phyloP scores from a whole-genome alignment of 1,140 invertebrate species.

The Diprion similis region DNA sequence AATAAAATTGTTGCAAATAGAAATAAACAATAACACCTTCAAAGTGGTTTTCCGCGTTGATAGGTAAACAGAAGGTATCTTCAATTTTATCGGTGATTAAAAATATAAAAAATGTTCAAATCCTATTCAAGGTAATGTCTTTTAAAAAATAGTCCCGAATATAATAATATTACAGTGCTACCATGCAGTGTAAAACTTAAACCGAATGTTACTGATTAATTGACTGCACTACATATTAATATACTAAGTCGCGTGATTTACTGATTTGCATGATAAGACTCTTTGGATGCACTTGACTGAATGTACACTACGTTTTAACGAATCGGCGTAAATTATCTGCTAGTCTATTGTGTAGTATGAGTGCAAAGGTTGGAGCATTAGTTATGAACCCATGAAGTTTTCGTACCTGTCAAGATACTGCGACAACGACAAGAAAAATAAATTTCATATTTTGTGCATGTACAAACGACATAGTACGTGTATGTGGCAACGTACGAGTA shows the following conservation, averaged over 20 bases:
- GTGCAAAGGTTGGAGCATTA: too few species aligned
- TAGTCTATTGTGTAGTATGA: too few species aligned
- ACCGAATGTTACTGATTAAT: neutral
- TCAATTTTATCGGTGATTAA: neutral
- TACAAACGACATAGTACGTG: neutral
- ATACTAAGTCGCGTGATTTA: neutral
- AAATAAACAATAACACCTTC: slow-evolving; percentile 4
- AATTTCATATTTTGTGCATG: neutral
- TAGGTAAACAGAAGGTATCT: neutral
- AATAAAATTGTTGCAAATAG: slow-evolving; percentile 17
- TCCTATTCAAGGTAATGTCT: neutral
- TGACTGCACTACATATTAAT: neutral
- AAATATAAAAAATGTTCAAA: slow-evolving; percentile 8
- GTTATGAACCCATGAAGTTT: too few species aligned
- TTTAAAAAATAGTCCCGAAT: slow-evolving; percentile 10
- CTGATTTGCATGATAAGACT: neutral
- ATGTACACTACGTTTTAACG: neutral
- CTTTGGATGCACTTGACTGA: neutral
- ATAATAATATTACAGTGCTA: neutral
- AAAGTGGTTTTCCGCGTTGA: slow-evolving; percentile 1
- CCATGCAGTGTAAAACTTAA: neutral
- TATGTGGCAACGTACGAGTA: neutral
- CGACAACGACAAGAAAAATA: too few species aligned
- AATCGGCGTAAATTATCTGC: too few species aligned
- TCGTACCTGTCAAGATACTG: too few species aligned